Evolutionary conservation across 2,888 invertebrate species (phyloP), one percentile per base, ranked within the genome.

Genomic region (Drosophila incognita): DNA sequence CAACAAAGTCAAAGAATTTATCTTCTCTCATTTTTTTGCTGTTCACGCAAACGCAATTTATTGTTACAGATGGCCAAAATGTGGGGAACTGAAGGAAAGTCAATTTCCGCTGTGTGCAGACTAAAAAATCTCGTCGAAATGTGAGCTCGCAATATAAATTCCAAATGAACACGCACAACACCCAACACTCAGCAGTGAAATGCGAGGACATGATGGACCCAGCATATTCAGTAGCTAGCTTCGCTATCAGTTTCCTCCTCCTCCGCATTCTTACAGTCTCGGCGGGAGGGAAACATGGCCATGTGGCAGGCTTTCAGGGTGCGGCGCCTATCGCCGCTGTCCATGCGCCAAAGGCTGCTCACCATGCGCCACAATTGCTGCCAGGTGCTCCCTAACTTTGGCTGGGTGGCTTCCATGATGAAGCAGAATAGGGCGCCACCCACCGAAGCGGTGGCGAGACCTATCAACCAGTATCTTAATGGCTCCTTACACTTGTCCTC

Each of bases 21-120:
- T 62, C 21, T 49, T 38, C 51, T 31, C 18, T 46, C 42, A 38
- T 27, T 31, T 33, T 40, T 24, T 48, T 46, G 52, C 13, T 59
- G 57, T 72, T 52, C 61, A 42, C 48, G 73, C 57, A 58, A 46
- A 58, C 61, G 51, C 66, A 80, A 80, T 80, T 77, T 76, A 80
- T 76, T 70, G 79, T 74, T 80, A 77, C 77, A 80, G 68, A 77
- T 77, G 58, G 81, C 64, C 69, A 46, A 69, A 77, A 54, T 48
- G 42, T n/a, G 38, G 35, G 60, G 46, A 48, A 64, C 33, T 54
- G 61, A 35, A 24, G 65, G 56, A 70, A 70, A 75, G 63, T 59
- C 75, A 78, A 81, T 81, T 73, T 78, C 72, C 72, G 69, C 72
- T 70, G 67, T 58, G 48, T 61, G 51, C 52, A 49, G 58, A 66